Conservation (phyloP, 2,888 invertebrate genomes). For the Cyclophora punctaria region DNA sequence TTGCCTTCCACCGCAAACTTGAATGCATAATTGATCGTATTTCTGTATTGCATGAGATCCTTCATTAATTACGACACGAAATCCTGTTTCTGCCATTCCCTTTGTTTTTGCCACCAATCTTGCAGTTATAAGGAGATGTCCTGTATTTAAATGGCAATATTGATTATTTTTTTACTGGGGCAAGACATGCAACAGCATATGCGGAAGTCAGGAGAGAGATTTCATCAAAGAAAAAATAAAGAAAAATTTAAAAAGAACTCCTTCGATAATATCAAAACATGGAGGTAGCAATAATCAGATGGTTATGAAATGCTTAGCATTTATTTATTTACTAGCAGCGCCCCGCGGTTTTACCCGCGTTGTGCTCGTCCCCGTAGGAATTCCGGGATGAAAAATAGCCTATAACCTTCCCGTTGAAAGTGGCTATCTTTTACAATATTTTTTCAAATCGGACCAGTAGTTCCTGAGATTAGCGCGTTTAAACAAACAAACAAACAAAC, state of each 20-base stretch:
- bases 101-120: conserved; percentile 82
- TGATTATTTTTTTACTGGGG: not conserved
- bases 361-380: too few species aligned
- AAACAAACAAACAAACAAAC: too few species aligned
- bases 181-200: not conserved
- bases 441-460: too few species aligned
- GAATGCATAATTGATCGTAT: conserved; percentile 91
- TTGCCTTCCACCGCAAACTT: conserved; percentile 92
- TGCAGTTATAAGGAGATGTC: conserved; percentile 86
- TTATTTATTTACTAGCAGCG: too few species aligned
- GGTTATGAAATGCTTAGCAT: not conserved
- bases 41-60: conserved; percentile 87
- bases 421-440: too few species aligned
- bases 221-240: not conserved
- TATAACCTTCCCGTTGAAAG: too few species aligned
- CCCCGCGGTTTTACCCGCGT: too few species aligned
- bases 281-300: too few species aligned
- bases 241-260: conserved; percentile 2
- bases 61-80: conserved; percentile 90
- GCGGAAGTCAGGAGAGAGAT: not conserved
- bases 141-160: conserved; percentile 28
- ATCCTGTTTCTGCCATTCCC: conserved; percentile 79
- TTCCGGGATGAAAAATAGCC: too few species aligned
- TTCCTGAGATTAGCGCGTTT: too few species aligned
- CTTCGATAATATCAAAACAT: too few species aligned